These are phyloP conservation scores for Apaloderma vittatum DNA, from an alignment of 2,113 vertebrate genomes.

Conservation along the genomic window DNA sequence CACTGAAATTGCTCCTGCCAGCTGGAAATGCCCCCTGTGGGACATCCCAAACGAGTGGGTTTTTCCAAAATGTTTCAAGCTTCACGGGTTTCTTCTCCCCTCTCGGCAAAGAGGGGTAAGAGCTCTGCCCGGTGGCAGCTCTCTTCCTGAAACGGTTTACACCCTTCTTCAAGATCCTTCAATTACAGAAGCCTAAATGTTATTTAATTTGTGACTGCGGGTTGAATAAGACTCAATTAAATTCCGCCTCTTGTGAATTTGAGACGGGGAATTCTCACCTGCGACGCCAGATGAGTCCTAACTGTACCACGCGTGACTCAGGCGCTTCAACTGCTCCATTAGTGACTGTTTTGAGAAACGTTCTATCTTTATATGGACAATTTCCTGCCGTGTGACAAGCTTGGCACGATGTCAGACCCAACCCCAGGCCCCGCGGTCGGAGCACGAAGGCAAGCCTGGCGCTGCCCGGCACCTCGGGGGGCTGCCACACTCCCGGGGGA, in stretches of 20 bases:
- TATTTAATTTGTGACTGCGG: not conserved
- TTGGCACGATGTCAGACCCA: not conserved
- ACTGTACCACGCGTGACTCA: not conserved
- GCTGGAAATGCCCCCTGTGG: not conserved
- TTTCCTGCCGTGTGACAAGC: slow-evolving; percentile 7
- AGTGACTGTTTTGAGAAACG: not conserved
- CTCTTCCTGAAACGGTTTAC: not conserved
- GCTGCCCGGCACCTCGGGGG: not conserved
- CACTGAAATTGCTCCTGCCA: not conserved
- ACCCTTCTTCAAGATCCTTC: not conserved
- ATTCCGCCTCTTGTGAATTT: slow-evolving; percentile 21
- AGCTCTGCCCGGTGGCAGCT: not conserved
- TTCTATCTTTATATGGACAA: not conserved
- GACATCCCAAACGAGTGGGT: not conserved
- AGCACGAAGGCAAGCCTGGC: not conserved
- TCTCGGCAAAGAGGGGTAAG: not conserved
- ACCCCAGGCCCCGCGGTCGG: not conserved
- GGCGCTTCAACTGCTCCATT: not conserved
- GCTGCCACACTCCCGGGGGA: not conserved
- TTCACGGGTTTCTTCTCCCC: not conserved
- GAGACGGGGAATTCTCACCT: not conserved
- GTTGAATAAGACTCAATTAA: not conserved
- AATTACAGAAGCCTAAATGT: not conserved
- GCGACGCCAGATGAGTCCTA: not conserved
- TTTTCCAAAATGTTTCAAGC: not conserved